Conservation (phyloP, 1,140 invertebrate species). For the Bombus confusus region DNA sequence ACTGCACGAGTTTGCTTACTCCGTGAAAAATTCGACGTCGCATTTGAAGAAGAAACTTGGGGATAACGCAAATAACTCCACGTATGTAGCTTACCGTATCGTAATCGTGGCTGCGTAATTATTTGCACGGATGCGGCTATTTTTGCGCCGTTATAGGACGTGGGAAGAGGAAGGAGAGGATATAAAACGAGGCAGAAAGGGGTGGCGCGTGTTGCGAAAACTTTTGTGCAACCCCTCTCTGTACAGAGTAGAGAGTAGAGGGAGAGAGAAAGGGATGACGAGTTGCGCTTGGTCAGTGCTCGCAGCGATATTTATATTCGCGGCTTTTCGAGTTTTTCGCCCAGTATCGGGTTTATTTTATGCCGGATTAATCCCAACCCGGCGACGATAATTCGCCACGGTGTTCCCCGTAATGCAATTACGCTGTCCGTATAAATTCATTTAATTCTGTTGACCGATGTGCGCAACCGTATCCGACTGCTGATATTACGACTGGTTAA, state of each 20-base stretch:
- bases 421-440: conserved; percentile 29
- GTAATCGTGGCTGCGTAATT: conserved; percentile 65
- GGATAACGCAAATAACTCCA: conserved; percentile 2
- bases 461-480: not conserved
- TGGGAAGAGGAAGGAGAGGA: not conserved
- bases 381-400: conserved; percentile 33
- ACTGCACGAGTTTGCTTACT: too few species aligned
- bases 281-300: conserved; percentile 33
- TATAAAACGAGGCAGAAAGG: not conserved
- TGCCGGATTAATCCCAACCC: conserved; percentile 38
- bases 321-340: conserved; percentile 42
- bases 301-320: conserved; percentile 52
- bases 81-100: not conserved
- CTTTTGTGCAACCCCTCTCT: conserved; percentile 1
- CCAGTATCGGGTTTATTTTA: conserved; percentile 41
- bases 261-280: not conserved
- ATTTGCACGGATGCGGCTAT: conserved; percentile 59
- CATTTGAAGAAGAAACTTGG: not conserved
- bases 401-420: conserved; percentile 39
- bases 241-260: not conserved
- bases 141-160: conserved; percentile 45
- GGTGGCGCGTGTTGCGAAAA: conserved; percentile 31
- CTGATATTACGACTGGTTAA: not conserved
- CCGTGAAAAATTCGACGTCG: too few species aligned
- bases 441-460: conserved; percentile 8